Conservation (phyloP, 2,888 invertebrate species). For the Hirtodrosophila confusa region DNA sequence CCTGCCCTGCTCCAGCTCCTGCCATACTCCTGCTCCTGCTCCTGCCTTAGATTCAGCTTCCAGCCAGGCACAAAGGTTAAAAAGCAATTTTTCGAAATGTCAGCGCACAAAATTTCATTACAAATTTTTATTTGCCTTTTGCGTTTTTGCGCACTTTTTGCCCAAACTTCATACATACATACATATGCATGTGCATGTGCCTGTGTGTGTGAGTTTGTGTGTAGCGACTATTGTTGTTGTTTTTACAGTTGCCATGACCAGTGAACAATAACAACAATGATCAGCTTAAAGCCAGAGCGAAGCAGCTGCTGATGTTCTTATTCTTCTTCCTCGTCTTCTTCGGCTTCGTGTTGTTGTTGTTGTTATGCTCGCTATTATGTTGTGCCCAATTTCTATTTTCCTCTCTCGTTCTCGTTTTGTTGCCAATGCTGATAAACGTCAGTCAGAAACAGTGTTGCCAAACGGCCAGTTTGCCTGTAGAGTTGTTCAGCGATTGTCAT, state of each 20-base stretch:
- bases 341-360: constrained; percentile 3
- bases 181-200: neutral
- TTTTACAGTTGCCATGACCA: constrained; percentile 31
- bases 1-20: constrained; percentile 4
- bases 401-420: neutral
- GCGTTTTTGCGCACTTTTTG: constrained; percentile 53
- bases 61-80: constrained; percentile 68
- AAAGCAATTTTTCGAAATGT: constrained; percentile 78
- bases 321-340: no score
- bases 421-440: constrained; percentile 33
- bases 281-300: constrained; percentile 29
- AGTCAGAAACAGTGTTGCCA: constrained; percentile 11
- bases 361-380: constrained; percentile 24
- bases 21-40: constrained; percentile 6
- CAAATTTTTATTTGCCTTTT: constrained; percentile 77
- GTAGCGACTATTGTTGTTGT: constrained; percentile 26
- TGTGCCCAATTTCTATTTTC: constrained; percentile 48
- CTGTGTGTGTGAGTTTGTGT: constrained; percentile 2
- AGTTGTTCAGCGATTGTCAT: no score
- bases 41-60: constrained; percentile 27
- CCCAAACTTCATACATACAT: constrained; percentile 13
- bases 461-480: neutral
- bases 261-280: constrained; percentile 50
- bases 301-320: constrained; percentile 12
- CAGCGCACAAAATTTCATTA: constrained; percentile 78